Evolutionary conservation across 2,888 invertebrate genomes (phyloP), one percentile per base, ranked within the genome.

Genomic region (Mesoligia furuncula): DNA sequence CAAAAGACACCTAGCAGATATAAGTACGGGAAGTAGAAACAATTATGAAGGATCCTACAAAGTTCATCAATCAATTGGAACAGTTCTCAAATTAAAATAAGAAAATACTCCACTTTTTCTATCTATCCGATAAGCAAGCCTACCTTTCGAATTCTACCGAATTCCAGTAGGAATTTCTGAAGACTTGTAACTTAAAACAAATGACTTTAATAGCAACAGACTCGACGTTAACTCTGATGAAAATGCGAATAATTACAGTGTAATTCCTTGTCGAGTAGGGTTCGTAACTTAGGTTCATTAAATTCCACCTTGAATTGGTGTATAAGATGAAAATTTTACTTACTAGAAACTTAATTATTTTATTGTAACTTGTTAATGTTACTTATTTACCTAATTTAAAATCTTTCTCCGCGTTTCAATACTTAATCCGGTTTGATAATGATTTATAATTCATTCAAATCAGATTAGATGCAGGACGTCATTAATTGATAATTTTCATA

Each of bases 151-250:
- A 54, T 45, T 20, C 4, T 3, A 36, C n/a, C 15, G 2, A 54
- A 65, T 48, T n/a, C 13, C 39, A 17, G n/a, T 36, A 36, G 42
- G 24, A 42, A 59, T 64, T 27, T 48, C 36, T 27, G 42, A 69
- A 67, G 27, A 36, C 36, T 62, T 62, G 31, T 76, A 39, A 79
- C 54, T 36, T 15, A 68, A 80, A 65, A 15, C n/a, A 80, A 84
- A 80, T 57, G 54, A 61, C 24, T 54, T 71, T 48, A 62, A 51
- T 42, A 51, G 48, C 9, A 67, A 77, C 9, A 57, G 36, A 62
- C 27, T 24, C 9, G 8, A 48, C 54, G 48, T 9, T 57, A 48
- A 62, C 13, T 42, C 20, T n/a, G 20, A 31, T 15, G 24, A 39
- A 48, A 83, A 31, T 31, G 27, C 13, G 54, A 59, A 81, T 39